Conservation (phyloP, 1,140 invertebrate species). For the Oedothorax gibbosus region DNA sequence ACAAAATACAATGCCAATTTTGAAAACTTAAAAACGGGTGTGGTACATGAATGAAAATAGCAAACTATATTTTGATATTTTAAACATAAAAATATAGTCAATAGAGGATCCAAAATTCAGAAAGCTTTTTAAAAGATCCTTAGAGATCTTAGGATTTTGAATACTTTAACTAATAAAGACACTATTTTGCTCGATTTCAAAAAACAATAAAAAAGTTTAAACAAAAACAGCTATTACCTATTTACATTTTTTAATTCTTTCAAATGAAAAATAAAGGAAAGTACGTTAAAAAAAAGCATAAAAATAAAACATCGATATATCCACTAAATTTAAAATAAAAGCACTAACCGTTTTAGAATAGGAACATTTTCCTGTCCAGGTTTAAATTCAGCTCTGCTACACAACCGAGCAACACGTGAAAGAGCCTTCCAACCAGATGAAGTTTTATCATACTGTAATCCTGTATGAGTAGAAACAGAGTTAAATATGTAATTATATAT, state of each 20-base stretch:
- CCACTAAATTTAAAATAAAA: neutral
- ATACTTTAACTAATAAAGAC: neutral
- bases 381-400: conserved; percentile 66
- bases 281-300: neutral
- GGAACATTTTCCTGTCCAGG: conserved; percentile 64
- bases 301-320: neutral
- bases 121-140: neutral
- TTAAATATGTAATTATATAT: neutral
- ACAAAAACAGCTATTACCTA: neutral
- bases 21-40: no score
- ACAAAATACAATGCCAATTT: neutral
- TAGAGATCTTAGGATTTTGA: neutral
- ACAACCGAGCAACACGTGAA: conserved; percentile 64
- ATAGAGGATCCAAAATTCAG: no score
- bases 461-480: conserved; percentile 60
- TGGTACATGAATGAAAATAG: no score
- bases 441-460: conserved; percentile 90
- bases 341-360: conserved; percentile 81
- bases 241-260: neutral
- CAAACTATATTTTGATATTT: no score
- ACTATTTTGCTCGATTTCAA: neutral
- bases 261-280: neutral
- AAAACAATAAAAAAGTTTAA: neutral
- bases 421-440: conserved; percentile 64
- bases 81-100: no score